Evolutionary conservation across 2,797 vertebrate genomes (phyloP).

Genomic region (Anguilla pacifica): DNA sequence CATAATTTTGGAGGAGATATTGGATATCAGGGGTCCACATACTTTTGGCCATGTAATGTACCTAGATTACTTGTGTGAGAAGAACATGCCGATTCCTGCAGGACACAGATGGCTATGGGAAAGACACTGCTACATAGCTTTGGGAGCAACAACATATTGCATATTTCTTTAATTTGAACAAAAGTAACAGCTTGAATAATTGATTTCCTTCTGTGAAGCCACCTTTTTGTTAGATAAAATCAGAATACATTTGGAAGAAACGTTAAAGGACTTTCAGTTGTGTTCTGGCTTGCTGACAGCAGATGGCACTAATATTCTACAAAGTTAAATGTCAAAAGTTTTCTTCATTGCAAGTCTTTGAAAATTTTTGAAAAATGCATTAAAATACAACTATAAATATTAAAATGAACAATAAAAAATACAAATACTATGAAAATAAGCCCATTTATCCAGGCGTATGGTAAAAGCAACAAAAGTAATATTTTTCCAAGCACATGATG

Average conservation of each 20-base stretch:
- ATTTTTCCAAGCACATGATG: too few species aligned
- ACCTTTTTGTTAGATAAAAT: not conserved
- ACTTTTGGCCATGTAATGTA: not conserved
- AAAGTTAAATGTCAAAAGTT: not conserved
- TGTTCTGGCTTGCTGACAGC: not conserved
- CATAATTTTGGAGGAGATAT: too few species aligned
- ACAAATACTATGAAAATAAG: not conserved
- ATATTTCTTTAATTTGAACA: not conserved
- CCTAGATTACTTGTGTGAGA: not conserved
- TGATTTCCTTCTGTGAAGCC: not conserved
- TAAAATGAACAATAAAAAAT: not conserved
- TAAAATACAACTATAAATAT: not conserved
- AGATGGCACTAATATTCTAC: conserved; percentile 19
- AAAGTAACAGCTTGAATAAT: not conserved
- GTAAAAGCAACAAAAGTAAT: too few species aligned
- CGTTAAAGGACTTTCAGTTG: not conserved
- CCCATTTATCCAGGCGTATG: too few species aligned
- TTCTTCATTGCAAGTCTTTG: not conserved
- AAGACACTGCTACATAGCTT: not conserved
- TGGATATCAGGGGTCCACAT: too few species aligned
- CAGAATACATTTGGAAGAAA: not conserved
- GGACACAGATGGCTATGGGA: too few species aligned
- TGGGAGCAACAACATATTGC: not conserved
- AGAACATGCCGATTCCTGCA: not conserved
- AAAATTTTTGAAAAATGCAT: not conserved